Conservation (phyloP, 2,797 vertebrate species). For the Myotis findleyi region DNA sequence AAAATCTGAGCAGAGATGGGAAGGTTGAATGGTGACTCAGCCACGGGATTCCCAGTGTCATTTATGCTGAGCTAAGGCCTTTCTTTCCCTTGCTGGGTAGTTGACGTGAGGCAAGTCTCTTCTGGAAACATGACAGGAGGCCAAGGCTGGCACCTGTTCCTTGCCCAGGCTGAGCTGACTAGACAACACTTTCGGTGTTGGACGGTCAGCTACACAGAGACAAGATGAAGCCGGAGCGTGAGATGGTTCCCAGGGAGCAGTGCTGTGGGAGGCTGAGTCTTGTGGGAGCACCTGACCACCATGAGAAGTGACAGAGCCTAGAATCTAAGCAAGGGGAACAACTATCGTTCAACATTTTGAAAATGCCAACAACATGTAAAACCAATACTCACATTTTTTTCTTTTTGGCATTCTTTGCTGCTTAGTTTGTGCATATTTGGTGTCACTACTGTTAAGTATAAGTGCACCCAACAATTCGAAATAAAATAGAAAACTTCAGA, state of each 20-base stretch:
- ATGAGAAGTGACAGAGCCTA: conserved; percentile 94
- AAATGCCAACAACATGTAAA: conserved; percentile 44
- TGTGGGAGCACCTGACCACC: conserved; percentile 94
- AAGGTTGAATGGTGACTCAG: background rate
- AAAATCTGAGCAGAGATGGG: background rate
- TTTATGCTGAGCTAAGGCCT: background rate
- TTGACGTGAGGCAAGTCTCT: conserved; percentile 1
- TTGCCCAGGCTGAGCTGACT: background rate
- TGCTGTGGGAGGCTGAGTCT: conserved; percentile 94
- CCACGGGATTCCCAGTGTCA: background rate
- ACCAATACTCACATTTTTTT: background rate
- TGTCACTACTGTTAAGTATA: background rate
- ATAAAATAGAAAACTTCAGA: background rate
- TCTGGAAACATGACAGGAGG: background rate
- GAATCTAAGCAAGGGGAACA: conserved; percentile 88
- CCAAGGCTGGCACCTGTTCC: background rate
- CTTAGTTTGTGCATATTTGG: background rate
- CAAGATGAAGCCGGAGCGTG: conserved; percentile 94
- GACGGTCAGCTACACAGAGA: conserved; percentile 94
- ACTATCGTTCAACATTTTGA: background rate
- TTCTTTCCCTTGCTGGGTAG: background rate
- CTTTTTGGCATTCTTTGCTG: background rate
- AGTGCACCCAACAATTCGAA: background rate
- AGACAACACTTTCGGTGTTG: conserved; percentile 91
- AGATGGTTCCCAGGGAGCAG: conserved; percentile 93